Evolutionary conservation across 1,140 invertebrate genomes (phyloP), one percentile per base, ranked within the genome.

Genomic region (Pissodes strobi): DNA sequence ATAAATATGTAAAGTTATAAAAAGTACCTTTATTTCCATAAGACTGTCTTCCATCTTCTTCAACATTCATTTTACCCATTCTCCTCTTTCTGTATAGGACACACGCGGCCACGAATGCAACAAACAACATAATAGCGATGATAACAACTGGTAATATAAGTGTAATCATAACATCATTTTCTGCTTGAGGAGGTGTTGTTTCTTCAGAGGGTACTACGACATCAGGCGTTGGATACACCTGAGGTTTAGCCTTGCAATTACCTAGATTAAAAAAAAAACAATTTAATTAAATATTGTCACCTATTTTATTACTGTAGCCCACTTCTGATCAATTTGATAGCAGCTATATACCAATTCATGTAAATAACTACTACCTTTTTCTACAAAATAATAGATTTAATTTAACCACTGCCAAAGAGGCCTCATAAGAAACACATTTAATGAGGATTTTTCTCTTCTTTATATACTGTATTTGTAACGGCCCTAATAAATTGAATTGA

Each of bases 141-240:
- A 97, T 92, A 13, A 96, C 86, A 0, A 90, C 90, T 0, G 94
- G 94, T 38, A 97, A 84, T 10, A 97, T 88, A 64, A 93, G 94
- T 0, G 93, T 96, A n/a, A 94, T 85, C 52, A 94, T 82, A 74
- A 95, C 93, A 68, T 94, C 91, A 38, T 92, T 89, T n/a, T 81
- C 79, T 23, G 64, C 67, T 8, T 67, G 56, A 2, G 51, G 67
- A 13, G 27, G 66, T 22, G 30, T 67, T 30, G 64, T 66, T 34
- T 70, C 69, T 23, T 73, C 70, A 2, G 66, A 56, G 9, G 68
- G 64, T 25, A 72, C 60, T 27, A 19, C 37, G 9, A 49, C 58
- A 0, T 77, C 74, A 34, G 5, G 58, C 46, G 41, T 55, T 13
- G 25, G 19, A 9, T 49, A 62, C 6, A 53, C 18, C 56, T 59